Base-by-base conservation (phyloP, 2,888 invertebrate genomes). In the Drosophila antonietae region DNA sequence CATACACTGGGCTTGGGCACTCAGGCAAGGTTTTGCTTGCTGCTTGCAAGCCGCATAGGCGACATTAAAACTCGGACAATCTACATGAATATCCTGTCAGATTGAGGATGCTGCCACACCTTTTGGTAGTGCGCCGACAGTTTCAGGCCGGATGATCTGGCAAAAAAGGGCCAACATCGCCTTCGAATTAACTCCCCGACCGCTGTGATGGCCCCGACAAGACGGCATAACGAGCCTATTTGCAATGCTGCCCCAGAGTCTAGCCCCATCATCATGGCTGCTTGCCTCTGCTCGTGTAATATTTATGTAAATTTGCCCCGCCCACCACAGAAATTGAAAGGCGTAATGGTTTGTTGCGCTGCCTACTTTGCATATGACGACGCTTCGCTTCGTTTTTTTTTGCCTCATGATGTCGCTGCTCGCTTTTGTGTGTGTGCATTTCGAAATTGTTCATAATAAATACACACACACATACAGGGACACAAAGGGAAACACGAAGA, bases 141-240 rank as follows among this genome's bases (percentile, higher is more conserved):
- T 64, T 72, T 72, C 47, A 58, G 68, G 49, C 68, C 39, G 68
- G 64, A 79, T 86, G 83, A 81, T 87, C 75, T 73, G 56, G 20
- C 61, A 46, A 60, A 60, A 74, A 70, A 52, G 52, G 56, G 58
- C 63, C 60, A 67, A 52, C 41, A 56, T 51, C 49, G 64, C 68
- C 75, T 67, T 60, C 61, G 75, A 79, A 80, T 79, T 80, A 80
- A 74, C 78, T 77, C 66, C 61, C 63, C 71, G 49, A 59, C 65
- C 52, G 67, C 69, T 56, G 77, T 44, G 63, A 47, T 20, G 43
- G 15, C 20, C 15, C 49, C 51, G 44, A 31, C 52, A 76, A 67
- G 71, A 78, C 63, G 46, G 46, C 78, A 68, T 83, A 87, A 83
- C 87, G 87, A 83, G 82, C 87, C 87, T 84, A 87, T 83, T 83